Evolutionary conservation across 2,797 vertebrate species (phyloP), one percentile per base, ranked within the genome.

Genomic region (Bradypodion pumilum): DNA sequence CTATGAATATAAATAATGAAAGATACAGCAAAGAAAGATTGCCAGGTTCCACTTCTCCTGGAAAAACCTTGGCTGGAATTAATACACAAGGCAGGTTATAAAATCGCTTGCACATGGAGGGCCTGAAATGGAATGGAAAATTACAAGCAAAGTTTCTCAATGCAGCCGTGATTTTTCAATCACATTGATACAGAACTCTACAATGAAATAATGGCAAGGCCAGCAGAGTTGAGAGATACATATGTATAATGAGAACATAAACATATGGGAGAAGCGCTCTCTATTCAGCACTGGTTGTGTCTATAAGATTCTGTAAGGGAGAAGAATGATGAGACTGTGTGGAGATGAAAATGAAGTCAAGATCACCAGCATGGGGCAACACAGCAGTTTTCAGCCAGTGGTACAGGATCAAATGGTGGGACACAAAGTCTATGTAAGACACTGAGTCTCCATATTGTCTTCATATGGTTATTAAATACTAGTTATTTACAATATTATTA

Each of bases 41-140:
- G 40, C 42, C 73, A 35, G 52, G 73, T 81, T 70, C 65, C 73
- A 62, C 76, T 62, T 70, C 40, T n/a, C 65, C 73, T 49, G 65
- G 78, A 77, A 85, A 70, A 62, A 81, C 73, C 78, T 70, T 27
- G 16, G 44, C 56, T 70, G 84, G 78, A 85, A 85, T 85, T 85
- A 81, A 81, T 60, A 29, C 77, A 63, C 27, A 60, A n/a, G 52
- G 29, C 29, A 46, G 52, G 70, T 42, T 87, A 52, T 42, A 69
- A 69, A 80, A 42, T 60, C 52, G 81, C 81, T 80, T 76, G 70
- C 62, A 37, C 42, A 16, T 15, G 65, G 72, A 52, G 42, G 56
- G 70, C 70, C 77, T 21, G 32, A 69, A 80, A 69, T 75, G 72
- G 65, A 62, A 82, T 80, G 81, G 77, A 80, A 80, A 75, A 62